These are phyloP conservation scores for Clarias laeviceps DNA, from an alignment of 2,797 vertebrate species.

Conservation along the genomic window DNA sequence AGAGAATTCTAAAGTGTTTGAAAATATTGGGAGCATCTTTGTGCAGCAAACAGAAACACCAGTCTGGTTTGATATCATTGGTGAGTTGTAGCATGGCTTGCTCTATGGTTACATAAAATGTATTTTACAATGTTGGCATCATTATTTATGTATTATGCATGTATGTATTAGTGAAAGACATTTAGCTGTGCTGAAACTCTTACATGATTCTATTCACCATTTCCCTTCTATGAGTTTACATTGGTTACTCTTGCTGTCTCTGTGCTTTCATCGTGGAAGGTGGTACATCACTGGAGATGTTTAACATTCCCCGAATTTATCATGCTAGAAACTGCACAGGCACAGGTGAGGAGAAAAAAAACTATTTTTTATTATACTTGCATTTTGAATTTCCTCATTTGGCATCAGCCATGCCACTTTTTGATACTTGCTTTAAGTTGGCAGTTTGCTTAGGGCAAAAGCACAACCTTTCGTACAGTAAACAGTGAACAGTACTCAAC, in stretches of 20 bases:
- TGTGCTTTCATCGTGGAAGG: slow-evolving; percentile 74
- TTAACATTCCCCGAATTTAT: slow-evolving; percentile 93
- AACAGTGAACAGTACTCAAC: slow-evolving; percentile 49
- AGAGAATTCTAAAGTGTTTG: slow-evolving; percentile 88
- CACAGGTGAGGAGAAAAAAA: slow-evolving; percentile 65
- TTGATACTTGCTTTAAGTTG: slow-evolving; percentile 44
- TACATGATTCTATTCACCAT: background rate
- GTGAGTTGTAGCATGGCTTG: slow-evolving; percentile 72
- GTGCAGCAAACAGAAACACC: slow-evolving; percentile 82
- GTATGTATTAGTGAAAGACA: background rate
- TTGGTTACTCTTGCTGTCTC: slow-evolving; percentile 51
- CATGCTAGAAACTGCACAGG: slow-evolving; percentile 91
- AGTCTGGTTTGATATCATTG: slow-evolving; percentile 93
- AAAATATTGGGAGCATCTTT: slow-evolving; percentile 88
- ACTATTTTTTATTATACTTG: slow-evolving; percentile 39
- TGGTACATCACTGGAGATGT: slow-evolving; percentile 90
- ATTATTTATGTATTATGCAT: background rate
- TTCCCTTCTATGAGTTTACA: background rate
- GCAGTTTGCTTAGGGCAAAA: slow-evolving; percentile 42
- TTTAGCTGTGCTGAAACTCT: background rate
- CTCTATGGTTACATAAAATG: background rate
- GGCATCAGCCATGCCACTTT: slow-evolving; percentile 33
- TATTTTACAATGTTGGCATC: background rate
- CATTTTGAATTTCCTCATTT: slow-evolving; percentile 30
- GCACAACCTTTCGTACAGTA: slow-evolving; percentile 48